Percentiles rank a stretch among this genome's conserved stretches.
These are phyloP conservation scores for Sporophila hypoxantha DNA, from an alignment of 2,113 vertebrate species.

Conservation along the genomic window DNA sequence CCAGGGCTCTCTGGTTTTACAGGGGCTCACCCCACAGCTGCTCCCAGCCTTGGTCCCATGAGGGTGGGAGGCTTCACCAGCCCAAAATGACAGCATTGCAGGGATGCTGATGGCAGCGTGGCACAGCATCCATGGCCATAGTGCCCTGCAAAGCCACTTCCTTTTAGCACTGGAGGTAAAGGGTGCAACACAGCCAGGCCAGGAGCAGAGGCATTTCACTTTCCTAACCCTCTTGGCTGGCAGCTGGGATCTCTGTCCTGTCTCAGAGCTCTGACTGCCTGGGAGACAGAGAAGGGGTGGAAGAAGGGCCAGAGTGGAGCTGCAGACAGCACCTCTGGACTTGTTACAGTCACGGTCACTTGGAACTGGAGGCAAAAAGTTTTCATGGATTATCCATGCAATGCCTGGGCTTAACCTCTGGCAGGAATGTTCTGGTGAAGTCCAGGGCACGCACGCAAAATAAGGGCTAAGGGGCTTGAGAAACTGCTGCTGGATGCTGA, in stretches of 20 bases:
- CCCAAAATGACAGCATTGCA: accelerated
- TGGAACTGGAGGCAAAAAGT: not conserved
- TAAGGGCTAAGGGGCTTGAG: conserved; percentile 11
- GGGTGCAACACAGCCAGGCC: not conserved
- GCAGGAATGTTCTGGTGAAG: conserved; percentile 45
- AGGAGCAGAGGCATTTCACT: not conserved
- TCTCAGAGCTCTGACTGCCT: not conserved
- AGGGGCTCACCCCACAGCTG: not conserved
- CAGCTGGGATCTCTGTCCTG: not conserved
- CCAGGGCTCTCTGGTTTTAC: not conserved
- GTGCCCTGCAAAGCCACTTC: not conserved
- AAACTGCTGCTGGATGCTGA: not conserved
- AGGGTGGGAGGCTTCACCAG: accelerated
- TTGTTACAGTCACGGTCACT: not conserved
- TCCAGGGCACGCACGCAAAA: not conserved
- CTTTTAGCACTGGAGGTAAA: not conserved
- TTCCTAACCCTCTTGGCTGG: not conserved
- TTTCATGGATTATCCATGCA: not conserved
- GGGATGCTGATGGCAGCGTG: not conserved
- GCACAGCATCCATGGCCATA: not conserved
- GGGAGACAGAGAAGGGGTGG: not conserved
- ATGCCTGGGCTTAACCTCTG: conserved; percentile 1
- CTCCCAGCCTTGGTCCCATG: not conserved
- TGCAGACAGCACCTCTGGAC: not conserved
- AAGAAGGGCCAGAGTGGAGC: not conserved